Evolutionary conservation across 2,797 vertebrate species (phyloP).

Genomic region (Philypnodon macrostomus): DNA sequence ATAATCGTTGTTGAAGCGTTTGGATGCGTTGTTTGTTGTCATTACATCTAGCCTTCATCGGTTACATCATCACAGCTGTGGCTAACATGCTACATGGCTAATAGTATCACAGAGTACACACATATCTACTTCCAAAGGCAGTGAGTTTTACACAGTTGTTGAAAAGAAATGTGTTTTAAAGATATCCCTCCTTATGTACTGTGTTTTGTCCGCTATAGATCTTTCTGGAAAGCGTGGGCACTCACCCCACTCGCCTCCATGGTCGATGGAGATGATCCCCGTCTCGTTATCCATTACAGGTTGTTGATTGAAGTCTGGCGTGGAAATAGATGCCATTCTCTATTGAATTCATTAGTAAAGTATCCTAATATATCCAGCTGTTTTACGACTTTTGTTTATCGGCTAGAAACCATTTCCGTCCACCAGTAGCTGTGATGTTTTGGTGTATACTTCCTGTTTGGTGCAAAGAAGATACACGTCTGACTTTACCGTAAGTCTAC

Average conservation of each 20-base stretch:
- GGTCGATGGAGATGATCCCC: slow-evolving; percentile 62
- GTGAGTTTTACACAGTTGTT: neutral
- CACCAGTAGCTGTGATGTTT: slow-evolving; percentile 4
- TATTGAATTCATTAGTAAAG: slow-evolving; percentile 63
- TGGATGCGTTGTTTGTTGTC: neutral
- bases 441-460: slow-evolving; percentile 18
- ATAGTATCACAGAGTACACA: neutral
- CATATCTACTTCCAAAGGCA: accelerated
- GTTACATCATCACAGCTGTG: slow-evolving; percentile 45
- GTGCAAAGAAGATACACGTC: slow-evolving; percentile 74
- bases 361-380: neutral
- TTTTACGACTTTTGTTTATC: neutral
- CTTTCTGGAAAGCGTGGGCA: slow-evolving; percentile 8
- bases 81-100: slow-evolving; percentile 37
- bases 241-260: slow-evolving; percentile 79
- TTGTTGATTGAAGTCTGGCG: slow-evolving; percentile 58
- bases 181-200: neutral
- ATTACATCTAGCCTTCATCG: neutral
- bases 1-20: neutral
- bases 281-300: slow-evolving; percentile 52
- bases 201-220: neutral
- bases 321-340: slow-evolving; percentile 66
- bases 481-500: slow-evolving; percentile 52
- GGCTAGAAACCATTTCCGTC: neutral
- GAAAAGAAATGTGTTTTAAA: neutral